These are phyloP conservation scores for Diabrotica virgifera DNA, from an alignment of 1,140 invertebrate genomes.

Conservation along the genomic window DNA sequence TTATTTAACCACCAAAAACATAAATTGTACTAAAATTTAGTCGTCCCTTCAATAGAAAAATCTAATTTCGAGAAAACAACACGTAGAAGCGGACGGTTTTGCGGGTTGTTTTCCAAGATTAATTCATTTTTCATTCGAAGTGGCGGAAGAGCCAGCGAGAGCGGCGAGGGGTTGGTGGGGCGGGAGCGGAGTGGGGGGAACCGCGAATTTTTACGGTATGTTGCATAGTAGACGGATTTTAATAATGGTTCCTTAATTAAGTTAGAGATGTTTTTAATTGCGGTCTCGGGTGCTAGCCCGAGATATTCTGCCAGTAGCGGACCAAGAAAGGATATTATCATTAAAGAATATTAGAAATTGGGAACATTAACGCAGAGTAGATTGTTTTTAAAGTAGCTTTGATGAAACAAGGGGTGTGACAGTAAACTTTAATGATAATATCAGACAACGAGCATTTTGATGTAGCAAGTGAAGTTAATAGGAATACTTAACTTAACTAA, in stretches of 20 bases:
- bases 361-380: too few relatives aligned
- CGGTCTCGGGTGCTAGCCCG: slow-evolving; percentile 31
- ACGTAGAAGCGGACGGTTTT: too few relatives aligned
- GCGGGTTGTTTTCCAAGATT: not conserved
- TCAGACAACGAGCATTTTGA: too few relatives aligned
- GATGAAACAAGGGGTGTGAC: too few relatives aligned
- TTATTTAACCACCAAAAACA: too few relatives aligned
- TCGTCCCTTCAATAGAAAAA: too few relatives aligned
- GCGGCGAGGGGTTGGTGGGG: not conserved
- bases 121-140: slow-evolving; percentile 1
- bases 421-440: too few relatives aligned
- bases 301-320: not conserved
- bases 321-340: not conserved
- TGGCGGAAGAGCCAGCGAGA: not conserved
- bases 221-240: slow-evolving; percentile 37
- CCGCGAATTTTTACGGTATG: slow-evolving; percentile 33
- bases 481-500: too few relatives aligned
- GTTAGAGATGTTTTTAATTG: slow-evolving; percentile 47
- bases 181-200: not conserved
- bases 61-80: too few relatives aligned
- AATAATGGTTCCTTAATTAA: slow-evolving; percentile 47
- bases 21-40: too few relatives aligned
- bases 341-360: not conserved
- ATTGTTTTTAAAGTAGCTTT: too few relatives aligned
- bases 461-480: too few relatives aligned